These are phyloP conservation scores for Conger conger DNA, from an alignment of 2,113 vertebrate genomes.

Conservation along the genomic window DNA sequence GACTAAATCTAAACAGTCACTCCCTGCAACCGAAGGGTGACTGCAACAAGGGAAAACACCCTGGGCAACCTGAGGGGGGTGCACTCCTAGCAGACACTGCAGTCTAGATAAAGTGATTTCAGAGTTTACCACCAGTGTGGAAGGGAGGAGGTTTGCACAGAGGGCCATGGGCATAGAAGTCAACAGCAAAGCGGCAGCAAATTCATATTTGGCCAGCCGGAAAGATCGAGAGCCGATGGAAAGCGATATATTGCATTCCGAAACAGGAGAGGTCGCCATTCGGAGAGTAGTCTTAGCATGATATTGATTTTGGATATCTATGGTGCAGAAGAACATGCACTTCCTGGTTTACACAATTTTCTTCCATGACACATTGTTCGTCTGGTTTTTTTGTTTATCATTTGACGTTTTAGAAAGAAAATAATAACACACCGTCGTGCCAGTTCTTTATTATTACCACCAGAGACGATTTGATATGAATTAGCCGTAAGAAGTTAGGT, in stretches of 20 bases:
- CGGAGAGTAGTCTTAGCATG: neutral
- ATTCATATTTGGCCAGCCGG: too few species aligned
- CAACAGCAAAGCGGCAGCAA: too few species aligned
- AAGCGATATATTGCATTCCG: neutral
- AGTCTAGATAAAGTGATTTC: too few species aligned
- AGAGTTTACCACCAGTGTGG: too few species aligned
- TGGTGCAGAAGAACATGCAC: neutral
- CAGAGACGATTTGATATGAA: neutral
- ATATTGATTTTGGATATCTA: neutral
- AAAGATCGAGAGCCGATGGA: neutral
- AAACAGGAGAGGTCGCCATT: neutral
- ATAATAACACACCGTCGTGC: neutral
- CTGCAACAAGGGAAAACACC: too few species aligned
- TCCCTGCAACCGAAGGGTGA: too few species aligned
- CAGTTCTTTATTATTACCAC: neutral
- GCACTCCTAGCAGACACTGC: too few species aligned
- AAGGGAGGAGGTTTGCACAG: too few species aligned
- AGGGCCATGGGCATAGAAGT: too few species aligned
- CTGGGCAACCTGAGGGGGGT: too few species aligned
- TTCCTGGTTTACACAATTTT: neutral
- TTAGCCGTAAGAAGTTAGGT: neutral
- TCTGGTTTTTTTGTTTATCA: neutral
- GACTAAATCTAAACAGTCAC: too few species aligned
- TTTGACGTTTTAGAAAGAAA: neutral
- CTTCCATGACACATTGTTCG: neutral